Base-by-base conservation (phyloP, 2,888 invertebrate species). In the Hirtodrosophila confusa region DNA sequence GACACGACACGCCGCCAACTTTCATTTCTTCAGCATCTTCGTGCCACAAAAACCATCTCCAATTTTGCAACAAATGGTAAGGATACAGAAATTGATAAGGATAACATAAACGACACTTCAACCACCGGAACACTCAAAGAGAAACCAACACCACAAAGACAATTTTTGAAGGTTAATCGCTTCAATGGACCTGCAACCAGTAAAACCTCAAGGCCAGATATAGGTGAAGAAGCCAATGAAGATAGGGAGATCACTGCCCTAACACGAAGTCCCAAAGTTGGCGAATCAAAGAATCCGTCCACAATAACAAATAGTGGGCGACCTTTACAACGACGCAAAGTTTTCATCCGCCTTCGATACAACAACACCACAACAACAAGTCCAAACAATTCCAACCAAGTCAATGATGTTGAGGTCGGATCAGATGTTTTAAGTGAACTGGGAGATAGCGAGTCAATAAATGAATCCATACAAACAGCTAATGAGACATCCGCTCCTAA, bases 11-110 rank as follows among this genome's bases (percentile, higher is more conserved):
- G 56, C 1, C 62, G 55, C 12, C 48, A 51, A 27, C 48, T 56
- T 7, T 9, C 48, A 3, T 40, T 55, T 29, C 66, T 62, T 23
- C 51, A 43, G 3, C 71, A 58, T 2, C 45, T 57, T 1, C 60
- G 51, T 31, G 17, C 49, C 3, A 45, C 65, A 56, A 35, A 40
- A n/a, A 40, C 36, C 2, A 41, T 10, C 17, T 5, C 12, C 3
- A 39, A 0, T 17, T 33, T n/a, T 24, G 6, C 9, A 24, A 39
- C 23, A 27, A n/a, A 5, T 11, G 10, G 24, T 1, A 10, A 27
- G n/a, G 39, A n/a, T 8, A 37, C 10, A 3, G 10, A 11, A 10
- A 12, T 35, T 11, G 23, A 29, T 6, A 1, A 49, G 12, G 5
- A 27, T 4, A 12, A 39, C n/a, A 6, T 27, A 4, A 9, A 6